A percentile compares a stretch with the other conserved stretches of the same genome.
These are phyloP conservation scores for Diplodus puntazzo DNA, from an alignment of 2,797 vertebrate species.

Conservation along the genomic window DNA sequence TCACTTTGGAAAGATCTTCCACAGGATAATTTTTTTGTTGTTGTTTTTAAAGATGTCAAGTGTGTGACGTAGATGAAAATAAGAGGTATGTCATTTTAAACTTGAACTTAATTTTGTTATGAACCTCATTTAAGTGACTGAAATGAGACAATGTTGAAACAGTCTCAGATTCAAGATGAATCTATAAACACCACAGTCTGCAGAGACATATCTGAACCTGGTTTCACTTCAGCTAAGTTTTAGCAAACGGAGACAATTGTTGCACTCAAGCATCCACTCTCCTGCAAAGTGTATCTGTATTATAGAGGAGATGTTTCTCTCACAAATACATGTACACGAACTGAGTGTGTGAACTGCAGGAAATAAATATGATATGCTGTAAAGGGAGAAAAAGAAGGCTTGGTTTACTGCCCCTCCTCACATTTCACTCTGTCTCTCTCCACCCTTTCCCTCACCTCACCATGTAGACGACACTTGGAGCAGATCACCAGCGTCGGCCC, in stretches of 20 bases:
- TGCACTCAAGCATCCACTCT: background rate
- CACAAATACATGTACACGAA: background rate
- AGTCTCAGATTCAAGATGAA: background rate
- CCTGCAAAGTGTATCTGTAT: background rate
- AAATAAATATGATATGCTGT: background rate
- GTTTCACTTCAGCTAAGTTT: constrained; percentile 15
- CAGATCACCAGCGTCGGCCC: constrained; percentile 93
- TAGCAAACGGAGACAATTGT: background rate
- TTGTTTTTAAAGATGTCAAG: too few species aligned
- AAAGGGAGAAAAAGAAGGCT: background rate
- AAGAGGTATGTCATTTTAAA: background rate
- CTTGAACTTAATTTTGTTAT: background rate
- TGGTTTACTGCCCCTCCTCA: constrained; percentile 1
- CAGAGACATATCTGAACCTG: background rate
- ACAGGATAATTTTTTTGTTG: too few species aligned
- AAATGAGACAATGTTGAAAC: background rate
- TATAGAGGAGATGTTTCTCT: background rate
- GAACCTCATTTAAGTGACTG: background rate
- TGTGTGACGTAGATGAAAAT: background rate
- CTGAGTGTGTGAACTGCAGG: constrained; percentile 1
- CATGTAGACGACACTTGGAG: constrained; percentile 90
- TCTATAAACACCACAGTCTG: background rate
- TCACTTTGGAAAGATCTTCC: background rate
- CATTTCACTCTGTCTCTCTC: background rate
- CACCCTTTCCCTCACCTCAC: constrained; percentile 45